A percentile compares a stretch with the other conserved stretches of the same genome.
Conservation (phyloP, 2,797 vertebrate species). For the Eulemur rubriventer region DNA sequence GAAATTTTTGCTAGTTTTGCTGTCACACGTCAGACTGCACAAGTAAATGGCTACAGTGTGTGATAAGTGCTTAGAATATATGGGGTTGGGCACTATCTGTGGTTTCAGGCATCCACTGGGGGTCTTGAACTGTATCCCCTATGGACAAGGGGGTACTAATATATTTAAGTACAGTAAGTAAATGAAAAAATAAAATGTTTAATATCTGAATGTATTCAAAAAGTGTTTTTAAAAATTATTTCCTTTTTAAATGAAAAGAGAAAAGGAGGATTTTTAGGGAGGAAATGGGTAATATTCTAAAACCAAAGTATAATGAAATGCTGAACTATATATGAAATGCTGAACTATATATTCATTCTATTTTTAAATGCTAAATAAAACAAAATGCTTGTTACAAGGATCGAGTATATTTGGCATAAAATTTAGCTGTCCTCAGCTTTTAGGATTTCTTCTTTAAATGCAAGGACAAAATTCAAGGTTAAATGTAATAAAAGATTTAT, state of each 20-base stretch:
- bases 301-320: slow-evolving; percentile 17
- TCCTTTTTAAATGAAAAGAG: slow-evolving; percentile 36
- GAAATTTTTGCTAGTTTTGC: not conserved
- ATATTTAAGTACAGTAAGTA: not conserved
- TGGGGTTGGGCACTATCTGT: not conserved
- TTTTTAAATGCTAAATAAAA: slow-evolving; percentile 50
- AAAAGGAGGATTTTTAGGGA: slow-evolving; percentile 22
- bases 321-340: not conserved
- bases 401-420: not conserved
- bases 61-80: not conserved
- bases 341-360: not conserved
- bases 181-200: slow-evolving; percentile 34
- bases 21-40: not conserved
- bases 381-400: slow-evolving; percentile 16
- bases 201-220: slow-evolving; percentile 4
- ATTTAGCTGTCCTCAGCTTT: not conserved
- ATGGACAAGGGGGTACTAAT: not conserved
- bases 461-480: slow-evolving; percentile 45
- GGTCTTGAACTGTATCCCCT: not conserved
- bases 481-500: slow-evolving; percentile 13
- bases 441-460: slow-evolving; percentile 43
- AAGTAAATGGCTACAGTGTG: not conserved
- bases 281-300: slow-evolving; percentile 26
- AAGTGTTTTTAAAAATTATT: not conserved
- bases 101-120: not conserved